Base-by-base conservation (phyloP, 2,797 vertebrate genomes). In the Megaceryle alcyon region DNA sequence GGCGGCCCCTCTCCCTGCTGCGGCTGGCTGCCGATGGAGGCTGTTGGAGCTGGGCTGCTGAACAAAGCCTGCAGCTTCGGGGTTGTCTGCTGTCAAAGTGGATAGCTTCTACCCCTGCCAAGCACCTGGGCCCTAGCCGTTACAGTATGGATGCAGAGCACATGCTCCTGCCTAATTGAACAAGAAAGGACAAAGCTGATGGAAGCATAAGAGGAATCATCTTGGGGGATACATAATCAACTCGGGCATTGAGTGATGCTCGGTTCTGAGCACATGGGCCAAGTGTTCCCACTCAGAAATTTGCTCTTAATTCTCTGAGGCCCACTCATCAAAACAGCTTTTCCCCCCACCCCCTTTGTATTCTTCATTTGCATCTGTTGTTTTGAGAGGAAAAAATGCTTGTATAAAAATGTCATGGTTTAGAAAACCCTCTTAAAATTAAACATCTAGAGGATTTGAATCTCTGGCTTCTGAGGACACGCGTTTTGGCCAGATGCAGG, bases 211-310 rank as follows among this genome's bases (percentile, higher is more conserved):
- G 44, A 37, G 13, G 46, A 31, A 64, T 6, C 23, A 1, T 31
- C 35, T 29, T 6, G 48, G 28, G 85, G 72, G 61, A 26, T 31
- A 15, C 2, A 23, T 6, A 12, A 33, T 2, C 57, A 54, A 0
- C 5, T 53, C 29, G 0, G 71, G 57, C 53, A 29, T 1, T 4
- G n/a, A 87, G 48, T 2, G 70, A 73, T 57, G 28, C 41, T 87
- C 68, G 68, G 64, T 9, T 69, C 87, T 46, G 60, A 82, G 75
- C 63, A 60, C 77, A 33, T 0, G 21, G 78, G 75, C 71, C 85
- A 78, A 33, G 60, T 5, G 56, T 94, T 86, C 93, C 90, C 92
- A 86, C 86, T 81, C 86, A 86, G n/a, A 82, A 82, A 11, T 56
- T 53, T 44, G 12, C 54, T 81, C 43, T 56, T 35, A 44, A 21